Percentiles rank a stretch among this genome's conserved stretches.
Conservation (phyloP, 2,797 vertebrate species). For the Rhincodon typus region DNA sequence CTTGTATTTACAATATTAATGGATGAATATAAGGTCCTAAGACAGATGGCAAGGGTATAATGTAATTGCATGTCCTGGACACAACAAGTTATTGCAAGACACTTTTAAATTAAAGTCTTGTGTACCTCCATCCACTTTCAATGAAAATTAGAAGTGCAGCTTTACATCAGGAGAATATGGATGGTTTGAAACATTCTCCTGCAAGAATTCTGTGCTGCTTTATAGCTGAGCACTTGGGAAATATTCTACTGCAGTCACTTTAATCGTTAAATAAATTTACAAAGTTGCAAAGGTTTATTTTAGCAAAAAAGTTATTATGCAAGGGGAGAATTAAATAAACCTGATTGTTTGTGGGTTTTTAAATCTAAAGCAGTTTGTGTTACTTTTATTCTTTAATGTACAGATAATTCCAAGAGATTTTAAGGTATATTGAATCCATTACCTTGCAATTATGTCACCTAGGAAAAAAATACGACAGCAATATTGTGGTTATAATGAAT, state of each 20-base stretch:
- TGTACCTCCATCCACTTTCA: background rate
- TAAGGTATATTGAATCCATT: constrained; percentile 22
- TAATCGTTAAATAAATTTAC: background rate
- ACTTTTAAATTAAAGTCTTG: background rate
- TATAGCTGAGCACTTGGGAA: background rate
- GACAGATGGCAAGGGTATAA: background rate
- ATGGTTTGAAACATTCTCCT: background rate
- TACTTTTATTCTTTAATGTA: constrained; percentile 26
- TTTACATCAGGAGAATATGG: background rate
- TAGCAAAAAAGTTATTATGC: background rate
- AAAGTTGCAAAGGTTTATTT: constrained; percentile 28
- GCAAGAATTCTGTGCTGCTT: background rate
- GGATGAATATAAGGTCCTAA: background rate
- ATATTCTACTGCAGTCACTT: background rate
- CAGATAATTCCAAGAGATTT: constrained; percentile 7
- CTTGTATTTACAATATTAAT: background rate
- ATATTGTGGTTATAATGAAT: constrained; percentile 31
- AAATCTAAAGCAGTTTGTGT: constrained; percentile 12
- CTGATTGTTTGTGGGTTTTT: constrained; percentile 26
- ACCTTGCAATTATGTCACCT: constrained; percentile 30
- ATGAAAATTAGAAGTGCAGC: constrained; percentile 7
- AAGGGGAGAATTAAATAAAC: constrained; percentile 1
- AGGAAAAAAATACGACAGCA: constrained; percentile 14
- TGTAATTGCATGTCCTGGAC: background rate
- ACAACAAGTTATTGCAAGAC: background rate